Percentiles rank a stretch among this genome's conserved stretches.
phyloP scores from a whole-genome alignment of 2,888 invertebrate species.

The Hyalella azteca region DNA sequence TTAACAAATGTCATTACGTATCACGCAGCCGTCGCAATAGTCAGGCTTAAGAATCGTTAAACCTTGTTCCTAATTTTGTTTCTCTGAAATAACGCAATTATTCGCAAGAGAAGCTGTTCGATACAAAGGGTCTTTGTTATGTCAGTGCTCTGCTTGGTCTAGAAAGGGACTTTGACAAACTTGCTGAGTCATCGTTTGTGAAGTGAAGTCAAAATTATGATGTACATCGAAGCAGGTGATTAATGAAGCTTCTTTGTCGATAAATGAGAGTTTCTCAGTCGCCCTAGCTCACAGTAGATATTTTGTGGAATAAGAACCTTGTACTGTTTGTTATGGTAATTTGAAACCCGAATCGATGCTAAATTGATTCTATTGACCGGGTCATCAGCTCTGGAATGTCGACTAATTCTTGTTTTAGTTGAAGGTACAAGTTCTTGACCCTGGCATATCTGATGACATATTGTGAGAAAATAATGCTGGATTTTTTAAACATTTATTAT shows the following conservation, averaged over 20 bases:
- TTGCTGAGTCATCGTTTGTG: conserved; percentile 21
- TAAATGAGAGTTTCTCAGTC: conserved; percentile 17
- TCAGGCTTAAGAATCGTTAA: not conserved
- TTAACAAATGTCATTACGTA: not conserved
- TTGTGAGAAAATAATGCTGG: too few relatives aligned
- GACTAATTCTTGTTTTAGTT: too few relatives aligned
- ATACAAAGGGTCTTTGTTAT: conserved; percentile 30
- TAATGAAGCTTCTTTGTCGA: conserved; percentile 31
- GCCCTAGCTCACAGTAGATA: too few relatives aligned
- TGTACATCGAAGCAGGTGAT: not conserved
- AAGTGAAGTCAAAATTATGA: conserved; percentile 31
- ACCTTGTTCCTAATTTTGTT: not conserved
- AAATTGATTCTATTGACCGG: too few relatives aligned
- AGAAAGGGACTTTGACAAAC: conserved; percentile 23
- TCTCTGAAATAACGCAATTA: conserved; percentile 3
- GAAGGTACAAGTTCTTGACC: too few relatives aligned
- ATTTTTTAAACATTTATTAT: too few relatives aligned
- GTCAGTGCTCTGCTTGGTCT: conserved; percentile 13
- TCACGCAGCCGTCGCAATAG: not conserved
- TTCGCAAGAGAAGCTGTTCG: not conserved
- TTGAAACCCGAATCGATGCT: too few relatives aligned
- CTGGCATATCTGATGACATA: too few relatives aligned
- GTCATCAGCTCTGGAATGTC: too few relatives aligned
- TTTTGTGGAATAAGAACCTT: too few relatives aligned
- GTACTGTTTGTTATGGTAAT: too few relatives aligned